Conservation (phyloP, 2,888 invertebrate species). For the Melanostoma mellinum region DNA sequence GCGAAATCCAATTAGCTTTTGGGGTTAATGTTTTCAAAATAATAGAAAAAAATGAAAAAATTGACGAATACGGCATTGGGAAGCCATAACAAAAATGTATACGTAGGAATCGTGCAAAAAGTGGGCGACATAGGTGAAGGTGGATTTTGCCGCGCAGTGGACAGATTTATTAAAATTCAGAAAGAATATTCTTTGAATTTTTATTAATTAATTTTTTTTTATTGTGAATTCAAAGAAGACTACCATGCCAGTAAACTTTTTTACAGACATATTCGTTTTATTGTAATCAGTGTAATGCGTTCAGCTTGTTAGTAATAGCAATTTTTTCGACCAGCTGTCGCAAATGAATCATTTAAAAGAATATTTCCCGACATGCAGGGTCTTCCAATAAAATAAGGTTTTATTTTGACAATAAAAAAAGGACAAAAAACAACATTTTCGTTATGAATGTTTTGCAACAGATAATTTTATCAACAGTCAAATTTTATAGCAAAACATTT, state of each 20-base stretch:
- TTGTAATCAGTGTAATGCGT: too few relatives aligned
- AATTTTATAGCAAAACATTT: too few relatives aligned
- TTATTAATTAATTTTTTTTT: not conserved
- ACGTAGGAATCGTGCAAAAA: constrained; percentile 41
- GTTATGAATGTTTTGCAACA: too few relatives aligned
- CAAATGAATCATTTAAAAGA: too few relatives aligned
- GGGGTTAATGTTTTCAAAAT: constrained; percentile 79
- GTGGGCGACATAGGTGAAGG: not conserved
- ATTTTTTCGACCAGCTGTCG: too few relatives aligned
- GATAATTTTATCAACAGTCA: too few relatives aligned
- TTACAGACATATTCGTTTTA: constrained; percentile 2
- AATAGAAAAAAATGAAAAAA: constrained; percentile 44
- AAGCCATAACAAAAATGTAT: constrained; percentile 60
- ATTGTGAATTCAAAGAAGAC: constrained; percentile 10
- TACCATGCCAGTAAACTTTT: not conserved
- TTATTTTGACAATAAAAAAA: too few relatives aligned
- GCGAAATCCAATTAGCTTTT: constrained; percentile 80
- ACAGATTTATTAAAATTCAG: constrained; percentile 41
- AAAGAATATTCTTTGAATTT: constrained; percentile 5
- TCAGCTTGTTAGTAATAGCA: too few relatives aligned
- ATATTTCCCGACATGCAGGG: too few relatives aligned
- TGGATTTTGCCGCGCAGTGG: not conserved
- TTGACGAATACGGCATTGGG: constrained; percentile 53
- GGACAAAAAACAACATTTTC: too few relatives aligned
- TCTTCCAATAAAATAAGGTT: too few relatives aligned